Conservation (phyloP, 1,140 invertebrate species). For the Amyelois transitella region DNA sequence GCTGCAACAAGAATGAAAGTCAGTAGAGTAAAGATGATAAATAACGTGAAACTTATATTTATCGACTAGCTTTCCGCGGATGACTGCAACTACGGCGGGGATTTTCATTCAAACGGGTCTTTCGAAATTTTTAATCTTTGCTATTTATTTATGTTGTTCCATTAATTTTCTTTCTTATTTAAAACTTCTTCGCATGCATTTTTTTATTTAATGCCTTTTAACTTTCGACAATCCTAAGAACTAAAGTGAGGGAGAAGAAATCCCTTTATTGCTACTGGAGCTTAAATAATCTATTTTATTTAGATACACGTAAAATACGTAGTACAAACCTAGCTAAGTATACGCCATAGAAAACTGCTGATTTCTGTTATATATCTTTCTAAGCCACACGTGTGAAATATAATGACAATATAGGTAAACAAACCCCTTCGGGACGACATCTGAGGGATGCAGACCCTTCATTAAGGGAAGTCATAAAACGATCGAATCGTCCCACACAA, state of each 20-base stretch:
- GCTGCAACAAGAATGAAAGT: conserved; percentile 76
- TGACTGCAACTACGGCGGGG: not conserved
- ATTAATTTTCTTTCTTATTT: too few species aligned
- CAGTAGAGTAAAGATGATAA: not conserved
- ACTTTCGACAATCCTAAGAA: too few species aligned
- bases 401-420: conserved; percentile 37
- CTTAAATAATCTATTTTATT: too few species aligned
- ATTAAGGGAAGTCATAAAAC: conserved; percentile 57
- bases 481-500: conserved; percentile 43
- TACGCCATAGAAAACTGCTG: not conserved
- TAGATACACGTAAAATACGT: too few species aligned
- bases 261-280: too few species aligned
- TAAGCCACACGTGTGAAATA: conserved; percentile 31
- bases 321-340: too few species aligned
- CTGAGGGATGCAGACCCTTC: conserved; percentile 31
- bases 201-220: too few species aligned
- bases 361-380: not conserved
- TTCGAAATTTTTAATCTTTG: too few species aligned
- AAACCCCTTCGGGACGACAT: conserved; percentile 39
- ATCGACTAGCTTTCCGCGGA: not conserved
- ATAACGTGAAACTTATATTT: not conserved
- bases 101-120: too few species aligned
- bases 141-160: too few species aligned
- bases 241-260: too few species aligned
- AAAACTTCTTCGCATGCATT: too few species aligned